Base-by-base conservation (phyloP, 2,797 vertebrate species). In the Sparus aurata region DNA sequence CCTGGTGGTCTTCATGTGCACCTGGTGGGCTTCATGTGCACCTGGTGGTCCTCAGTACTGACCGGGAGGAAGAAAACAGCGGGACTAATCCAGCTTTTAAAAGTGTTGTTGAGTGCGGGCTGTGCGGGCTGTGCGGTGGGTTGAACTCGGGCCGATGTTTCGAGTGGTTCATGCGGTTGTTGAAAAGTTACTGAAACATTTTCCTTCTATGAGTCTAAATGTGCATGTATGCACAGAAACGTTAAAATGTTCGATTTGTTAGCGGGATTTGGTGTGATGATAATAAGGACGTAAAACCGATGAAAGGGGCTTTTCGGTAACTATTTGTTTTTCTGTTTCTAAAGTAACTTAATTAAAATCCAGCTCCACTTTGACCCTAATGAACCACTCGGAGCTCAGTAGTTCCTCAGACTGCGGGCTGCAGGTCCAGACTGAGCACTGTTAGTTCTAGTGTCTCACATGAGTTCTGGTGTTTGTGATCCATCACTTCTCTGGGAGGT, bases 191-290 rank as follows among this genome's bases (percentile, higher is more conserved):
- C 0, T 23, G 0, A 13, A 1, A 41, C 0, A 0, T 49, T 1
- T 18, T 18, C 16, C 1, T 27, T 5, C 0, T 2, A 5, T 0
- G 17, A 38, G 5, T 0, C 5, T 1, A 16, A 2, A 0, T 5
- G 4, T 0, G 0, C 2, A 10, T 18, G 2, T 45, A 17, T 52
- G 17, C 5, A 11, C 15, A n/a, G 0, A 10, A 22, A 25, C 5
- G 16, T 43, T 4, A 22, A 66, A 64, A 1, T n/a, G 12, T 2
- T 0, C 2, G 0, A 17, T 55, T 43, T 50, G 12, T 25, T 25
- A 71, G 52, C 0, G 45, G 43, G 46, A 3, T 76, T 59, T 52
- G 76, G 79, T 57, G 41, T 52, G 76, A 79, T 57, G 41, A 9
- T 10, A 45, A 23, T 5, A 17, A 25, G 2, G 11, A 7, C 12